Base-by-base conservation (phyloP, 2,888 invertebrate species). In the Neocrepidodera transversa region DNA sequence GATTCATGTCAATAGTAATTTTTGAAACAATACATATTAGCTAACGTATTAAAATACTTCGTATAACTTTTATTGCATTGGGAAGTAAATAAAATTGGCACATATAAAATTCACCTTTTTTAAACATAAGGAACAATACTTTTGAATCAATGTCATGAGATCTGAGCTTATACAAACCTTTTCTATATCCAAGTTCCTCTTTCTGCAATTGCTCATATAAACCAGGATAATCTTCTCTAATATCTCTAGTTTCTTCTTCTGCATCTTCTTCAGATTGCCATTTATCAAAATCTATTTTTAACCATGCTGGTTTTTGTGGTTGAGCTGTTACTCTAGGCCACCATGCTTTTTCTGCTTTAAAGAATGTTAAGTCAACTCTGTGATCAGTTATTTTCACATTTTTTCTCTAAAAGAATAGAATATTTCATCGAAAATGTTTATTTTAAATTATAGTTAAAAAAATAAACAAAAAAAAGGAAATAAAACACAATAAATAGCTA, bases 201-300 rank as follows among this genome's bases (percentile, higher is more conserved):
- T 89, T 87, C 61, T 90, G 87, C 38, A 92, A 77, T 71, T 82
- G 83, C 49, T 90, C 87, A 68, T 88, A 91, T 79, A 91, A 85
- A 58, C 89, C 87, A 0, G 91, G 90, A 76, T 91, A 93, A 77
- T 93, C 93, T 61, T 85, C 85, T 80, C 87, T 85, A 8, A 93
- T 82, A 76, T 93, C 88, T 36, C 89, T 11, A 81, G 84, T 69
- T 85, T 79, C 82, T 35, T 84, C 87, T 38, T 89, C 87, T 56
- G 87, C 86, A 59, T 86, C 83, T 35, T 86, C 87, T 71, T 92
- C 91, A 2, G 89, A 87, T 71, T 88, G 88, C 91, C 95, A 95
- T 55, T 91, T 86, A 78, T 96, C 95, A 81, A 95, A 95, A 81
- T 96, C 95, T 67, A 95, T 88, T 86, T 94, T 95, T 2, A 97